Base-by-base conservation (phyloP, 2,113 vertebrate species). In the Herpailurus yagouaroundi region DNA sequence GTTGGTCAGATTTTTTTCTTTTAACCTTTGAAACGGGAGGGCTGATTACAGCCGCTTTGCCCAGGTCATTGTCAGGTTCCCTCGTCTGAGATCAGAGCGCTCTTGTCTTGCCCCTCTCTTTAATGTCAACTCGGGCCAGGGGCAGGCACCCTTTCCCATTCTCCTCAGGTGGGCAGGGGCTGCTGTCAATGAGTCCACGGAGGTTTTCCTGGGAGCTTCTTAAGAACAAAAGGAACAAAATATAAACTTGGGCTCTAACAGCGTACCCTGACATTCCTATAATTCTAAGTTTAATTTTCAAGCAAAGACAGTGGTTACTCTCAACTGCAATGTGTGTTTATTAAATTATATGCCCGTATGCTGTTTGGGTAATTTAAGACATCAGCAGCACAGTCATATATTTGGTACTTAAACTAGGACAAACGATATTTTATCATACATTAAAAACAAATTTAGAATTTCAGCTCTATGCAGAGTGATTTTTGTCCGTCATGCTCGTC, bases 201-300 rank as follows among this genome's bases (percentile, higher is more conserved):
- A 36, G 41, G 80, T 29, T 94, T 83, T 88, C 57, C 76, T 57
- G 52, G n/a, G 11, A 60, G 45, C 63, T 73, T 91, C 15, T 38
- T n/a, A 81, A 94, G 66, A 85, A 81, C 14, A 95, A 68, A 48
- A 89, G 33, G 29, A 80, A 66, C 23, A 57, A 96, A 91, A 95
- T 50, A 83, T 8, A 60, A 88, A 63, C 8, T 36, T 31, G 38
- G 29, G 15, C 57, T 89, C 91, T 36, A 60, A 57, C 60, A 83
- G 48, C 21, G 11, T n/a, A 60, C 55, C 66, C 38, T 88, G 82
- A 80, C 33, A 31, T 33, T 68, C 15, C 19, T 73, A 19, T 60
- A 38, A 81, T 84, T 81, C 45, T 84, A 77, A n/a, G 63, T 85
- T 91, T 55, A 63, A 79, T 88, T 93, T 96, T 80, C 48, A 64